These are phyloP conservation scores for Tipula vernalis DNA, from an alignment of 2,888 invertebrate species.

Conservation along the genomic window DNA sequence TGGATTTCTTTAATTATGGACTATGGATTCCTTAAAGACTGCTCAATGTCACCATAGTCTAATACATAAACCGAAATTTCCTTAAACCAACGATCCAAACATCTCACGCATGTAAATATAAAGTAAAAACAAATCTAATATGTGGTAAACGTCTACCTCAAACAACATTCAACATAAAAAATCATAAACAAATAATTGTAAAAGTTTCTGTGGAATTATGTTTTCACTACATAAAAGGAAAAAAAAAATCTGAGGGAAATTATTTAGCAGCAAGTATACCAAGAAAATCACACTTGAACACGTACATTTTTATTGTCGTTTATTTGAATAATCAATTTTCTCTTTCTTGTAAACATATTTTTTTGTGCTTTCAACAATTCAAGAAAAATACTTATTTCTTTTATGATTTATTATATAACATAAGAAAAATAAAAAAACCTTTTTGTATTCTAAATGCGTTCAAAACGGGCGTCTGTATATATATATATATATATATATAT, in stretches of 20 bases:
- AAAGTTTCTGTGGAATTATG: background rate
- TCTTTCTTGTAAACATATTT: background rate
- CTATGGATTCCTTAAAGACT: background rate
- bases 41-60: background rate
- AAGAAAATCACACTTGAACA: background rate
- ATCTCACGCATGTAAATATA: background rate
- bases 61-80: background rate
- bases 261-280: background rate
- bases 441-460: background rate
- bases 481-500: background rate
- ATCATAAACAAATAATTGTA: background rate
- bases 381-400: background rate
- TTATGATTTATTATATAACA: background rate
- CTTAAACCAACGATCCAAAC: background rate
- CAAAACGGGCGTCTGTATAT: background rate
- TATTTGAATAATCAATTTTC: background rate
- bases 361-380: background rate
- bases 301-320: constrained; percentile 4
- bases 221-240: background rate
- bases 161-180: background rate
- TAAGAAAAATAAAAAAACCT: background rate
- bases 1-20: no score
- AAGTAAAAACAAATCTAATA: background rate
- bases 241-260: background rate
- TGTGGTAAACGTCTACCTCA: background rate